Percentiles rank a stretch among this genome's conserved stretches.
phyloP scores from a whole-genome alignment of 2,797 vertebrate species.

The Schizopygopsis pylzovi region DNA sequence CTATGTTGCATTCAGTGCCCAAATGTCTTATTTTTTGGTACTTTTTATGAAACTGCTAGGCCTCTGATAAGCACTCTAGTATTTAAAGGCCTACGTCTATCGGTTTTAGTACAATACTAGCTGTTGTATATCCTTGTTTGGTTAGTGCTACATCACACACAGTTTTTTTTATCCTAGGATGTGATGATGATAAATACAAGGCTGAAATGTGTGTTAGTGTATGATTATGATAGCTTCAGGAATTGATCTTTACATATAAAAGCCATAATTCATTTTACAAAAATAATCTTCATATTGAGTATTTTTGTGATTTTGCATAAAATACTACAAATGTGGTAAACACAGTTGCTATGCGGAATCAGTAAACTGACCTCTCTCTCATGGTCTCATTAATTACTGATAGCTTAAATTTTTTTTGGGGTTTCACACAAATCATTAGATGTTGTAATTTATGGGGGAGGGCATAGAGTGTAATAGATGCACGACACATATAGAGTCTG shows the following conservation, averaged over 20 bases:
- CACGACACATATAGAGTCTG: conserved; percentile 72
- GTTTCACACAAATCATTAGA: not conserved
- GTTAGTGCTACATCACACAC: conserved; percentile 14
- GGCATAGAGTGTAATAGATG: conserved; percentile 74
- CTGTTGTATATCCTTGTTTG: not conserved
- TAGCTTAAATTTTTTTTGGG: not conserved
- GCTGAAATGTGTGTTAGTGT: not conserved
- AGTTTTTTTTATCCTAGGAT: not conserved
- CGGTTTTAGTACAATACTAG: not conserved
- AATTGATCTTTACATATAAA: not conserved
- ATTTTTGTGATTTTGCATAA: not conserved
- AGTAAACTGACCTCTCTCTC: not conserved
- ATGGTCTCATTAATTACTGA: not conserved
- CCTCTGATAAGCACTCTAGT: conserved; percentile 18
- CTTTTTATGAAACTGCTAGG: conserved; percentile 1
- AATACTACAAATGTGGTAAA: not conserved
- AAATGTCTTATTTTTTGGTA: not conserved
- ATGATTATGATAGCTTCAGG: not conserved
- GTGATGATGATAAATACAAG: conserved; percentile 9
- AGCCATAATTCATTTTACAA: not conserved
- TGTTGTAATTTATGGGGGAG: conserved; percentile 62
- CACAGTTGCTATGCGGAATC: not conserved
- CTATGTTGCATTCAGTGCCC: no score
- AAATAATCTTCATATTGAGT: not conserved
- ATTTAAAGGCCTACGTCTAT: not conserved